Evolutionary conservation across 2,888 invertebrate genomes (phyloP).

Genomic region (Agonopterix heracliana): DNA sequence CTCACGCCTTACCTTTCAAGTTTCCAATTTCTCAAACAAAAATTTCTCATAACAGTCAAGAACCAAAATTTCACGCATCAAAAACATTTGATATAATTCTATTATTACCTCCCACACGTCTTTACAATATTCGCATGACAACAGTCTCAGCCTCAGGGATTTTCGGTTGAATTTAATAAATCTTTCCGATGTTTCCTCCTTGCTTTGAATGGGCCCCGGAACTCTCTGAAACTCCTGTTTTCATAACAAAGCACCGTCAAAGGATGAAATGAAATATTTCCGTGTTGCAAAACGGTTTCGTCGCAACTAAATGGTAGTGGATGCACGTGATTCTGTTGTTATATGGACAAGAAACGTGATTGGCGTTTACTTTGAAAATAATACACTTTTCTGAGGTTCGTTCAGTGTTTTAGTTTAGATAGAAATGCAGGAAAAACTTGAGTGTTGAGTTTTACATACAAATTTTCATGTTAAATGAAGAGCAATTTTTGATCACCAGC

Average conservation of each 20-base stretch:
- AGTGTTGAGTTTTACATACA: too few relatives aligned
- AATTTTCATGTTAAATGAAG: too few relatives aligned
- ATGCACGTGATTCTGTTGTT: constrained; percentile 19
- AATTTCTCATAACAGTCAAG: not conserved
- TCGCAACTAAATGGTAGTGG: constrained; percentile 27
- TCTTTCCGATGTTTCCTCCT: constrained; percentile 44
- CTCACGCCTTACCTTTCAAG: too few relatives aligned
- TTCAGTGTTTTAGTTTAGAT: too few relatives aligned
- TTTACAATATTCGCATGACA: constrained; percentile 26
- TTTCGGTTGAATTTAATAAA: constrained; percentile 50
- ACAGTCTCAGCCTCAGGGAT: constrained; percentile 20
- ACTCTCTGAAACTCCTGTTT: constrained; percentile 38
- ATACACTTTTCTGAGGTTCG: not conserved
- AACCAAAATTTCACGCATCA: not conserved
- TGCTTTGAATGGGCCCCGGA: constrained; percentile 35
- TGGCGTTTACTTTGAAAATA: not conserved
- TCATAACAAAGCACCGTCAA: constrained; percentile 40
- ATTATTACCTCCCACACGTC: constrained; percentile 15
- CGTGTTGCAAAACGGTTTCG: constrained; percentile 18
- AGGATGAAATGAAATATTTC: constrained; percentile 47
- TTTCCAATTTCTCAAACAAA: too few relatives aligned
- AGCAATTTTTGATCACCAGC: too few relatives aligned
- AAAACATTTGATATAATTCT: constrained; percentile 20
- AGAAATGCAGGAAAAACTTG: too few relatives aligned
- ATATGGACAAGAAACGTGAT: not conserved